Evolutionary conservation across 2,888 invertebrate genomes (phyloP).

Genomic region (Spialia ferax): DNA sequence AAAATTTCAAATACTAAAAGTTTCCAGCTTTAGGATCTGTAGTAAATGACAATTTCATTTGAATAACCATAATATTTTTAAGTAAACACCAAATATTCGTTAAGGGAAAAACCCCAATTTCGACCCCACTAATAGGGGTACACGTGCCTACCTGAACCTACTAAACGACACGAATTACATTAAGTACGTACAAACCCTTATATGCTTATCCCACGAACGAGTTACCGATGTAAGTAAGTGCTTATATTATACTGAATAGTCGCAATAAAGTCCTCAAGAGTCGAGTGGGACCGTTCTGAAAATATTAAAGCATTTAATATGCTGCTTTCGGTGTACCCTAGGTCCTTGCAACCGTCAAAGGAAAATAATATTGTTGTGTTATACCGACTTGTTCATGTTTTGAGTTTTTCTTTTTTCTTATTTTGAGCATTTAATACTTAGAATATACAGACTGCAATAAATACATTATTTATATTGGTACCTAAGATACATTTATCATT

Average conservation of each 20-base stretch:
- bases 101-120: neutral
- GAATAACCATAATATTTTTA: neutral
- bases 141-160: neutral
- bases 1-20: too few species aligned
- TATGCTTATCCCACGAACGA: constrained; percentile 10
- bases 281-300: constrained; percentile 25
- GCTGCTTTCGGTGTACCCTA: constrained; percentile 14
- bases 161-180: neutral
- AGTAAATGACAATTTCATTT: too few species aligned
- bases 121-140: neutral
- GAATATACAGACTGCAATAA: too few species aligned
- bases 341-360: constrained; percentile 12
- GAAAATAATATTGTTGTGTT: neutral
- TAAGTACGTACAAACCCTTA: constrained; percentile 9
- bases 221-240: neutral
- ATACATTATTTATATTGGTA: too few species aligned
- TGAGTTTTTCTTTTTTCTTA: neutral
- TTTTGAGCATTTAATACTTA: neutral
- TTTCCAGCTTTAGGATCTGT: too few species aligned
- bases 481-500: too few species aligned
- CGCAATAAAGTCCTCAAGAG: constrained; percentile 18
- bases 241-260: constrained; percentile 21
- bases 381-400: neutral
- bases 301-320: constrained; percentile 21
- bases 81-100: neutral